Evolutionary conservation across 2,888 invertebrate genomes (phyloP).

Genomic region (Drosophila vallismaia): DNA sequence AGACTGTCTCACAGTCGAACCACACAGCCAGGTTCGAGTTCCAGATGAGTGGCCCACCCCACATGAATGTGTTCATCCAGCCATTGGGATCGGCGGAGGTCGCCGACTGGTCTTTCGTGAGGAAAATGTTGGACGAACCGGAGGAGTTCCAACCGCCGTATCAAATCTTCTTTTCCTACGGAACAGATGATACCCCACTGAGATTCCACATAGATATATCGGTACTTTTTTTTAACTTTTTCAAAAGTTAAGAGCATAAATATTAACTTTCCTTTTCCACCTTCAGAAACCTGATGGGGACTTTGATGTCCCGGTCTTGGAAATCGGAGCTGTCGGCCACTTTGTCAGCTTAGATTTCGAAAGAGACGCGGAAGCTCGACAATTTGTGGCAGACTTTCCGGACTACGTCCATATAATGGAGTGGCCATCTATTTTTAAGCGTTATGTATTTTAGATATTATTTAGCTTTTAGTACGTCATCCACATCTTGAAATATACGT

Average conservation of each 20-base stretch:
- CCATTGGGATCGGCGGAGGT: constrained; percentile 64
- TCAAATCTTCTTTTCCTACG: constrained; percentile 69
- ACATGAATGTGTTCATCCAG: constrained; percentile 75
- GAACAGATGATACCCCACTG: constrained; percentile 66
- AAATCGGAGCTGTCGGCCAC: constrained; percentile 84
- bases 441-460: constrained; percentile 79
- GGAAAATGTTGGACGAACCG: constrained; percentile 56
- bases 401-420: constrained; percentile 85
- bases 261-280: too few relatives aligned
- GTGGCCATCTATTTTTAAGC: constrained; percentile 85
- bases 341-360: constrained; percentile 84
- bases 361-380: constrained; percentile 83
- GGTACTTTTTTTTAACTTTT: constrained; percentile 22
- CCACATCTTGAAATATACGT: constrained; percentile 4
- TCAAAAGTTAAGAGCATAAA: too few relatives aligned
- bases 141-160: constrained; percentile 65
- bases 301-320: constrained; percentile 77
- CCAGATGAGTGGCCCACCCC: constrained; percentile 67
- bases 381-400: constrained; percentile 85
- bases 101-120: constrained; percentile 74
- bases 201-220: constrained; percentile 69
- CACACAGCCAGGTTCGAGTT: constrained; percentile 61
- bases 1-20: constrained; percentile 39
- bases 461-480: constrained; percentile 2
- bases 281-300: constrained; percentile 31